phyloP scores from a whole-genome alignment of 2,888 invertebrate genomes.

The Nymphalis c-album region DNA sequence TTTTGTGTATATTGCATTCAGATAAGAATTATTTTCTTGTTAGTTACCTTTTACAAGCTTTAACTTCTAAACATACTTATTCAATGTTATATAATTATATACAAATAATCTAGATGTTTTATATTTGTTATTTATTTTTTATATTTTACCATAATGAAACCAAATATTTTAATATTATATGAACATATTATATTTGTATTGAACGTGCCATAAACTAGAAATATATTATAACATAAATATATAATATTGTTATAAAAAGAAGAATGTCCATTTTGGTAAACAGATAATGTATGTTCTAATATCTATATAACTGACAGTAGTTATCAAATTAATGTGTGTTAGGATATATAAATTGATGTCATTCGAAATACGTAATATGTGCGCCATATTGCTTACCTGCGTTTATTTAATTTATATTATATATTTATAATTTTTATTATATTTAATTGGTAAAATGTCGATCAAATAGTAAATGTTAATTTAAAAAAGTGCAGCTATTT shows the following conservation, averaged over 20 bases:
- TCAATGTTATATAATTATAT: slow-evolving; percentile 8
- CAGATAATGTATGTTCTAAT: background rate
- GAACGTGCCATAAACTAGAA: slow-evolving; percentile 9
- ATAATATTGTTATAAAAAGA: background rate
- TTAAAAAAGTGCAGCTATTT: too few species aligned
- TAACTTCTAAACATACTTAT: slow-evolving; percentile 9
- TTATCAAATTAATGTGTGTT: background rate
- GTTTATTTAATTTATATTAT: too few species aligned
- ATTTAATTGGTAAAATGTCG: background rate
- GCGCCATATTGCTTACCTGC: background rate
- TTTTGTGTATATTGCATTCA: background rate
- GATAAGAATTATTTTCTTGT: background rate
- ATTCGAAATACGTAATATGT: slow-evolving; percentile 4
- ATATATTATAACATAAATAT: background rate
- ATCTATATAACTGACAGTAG: background rate
- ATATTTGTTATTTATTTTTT: slow-evolving; percentile 12
- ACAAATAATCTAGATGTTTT: background rate
- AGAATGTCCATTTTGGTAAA: slow-evolving; percentile 9
- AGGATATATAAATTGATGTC: background rate
- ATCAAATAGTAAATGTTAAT: background rate
- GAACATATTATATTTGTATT: background rate
- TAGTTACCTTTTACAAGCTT: slow-evolving; percentile 9
- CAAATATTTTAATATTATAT: slow-evolving; percentile 10
- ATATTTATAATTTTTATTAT: background rate
- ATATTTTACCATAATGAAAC: slow-evolving; percentile 5